Base-by-base conservation (phyloP, 1,140 invertebrate genomes). In the Hyles euphorbiae region DNA sequence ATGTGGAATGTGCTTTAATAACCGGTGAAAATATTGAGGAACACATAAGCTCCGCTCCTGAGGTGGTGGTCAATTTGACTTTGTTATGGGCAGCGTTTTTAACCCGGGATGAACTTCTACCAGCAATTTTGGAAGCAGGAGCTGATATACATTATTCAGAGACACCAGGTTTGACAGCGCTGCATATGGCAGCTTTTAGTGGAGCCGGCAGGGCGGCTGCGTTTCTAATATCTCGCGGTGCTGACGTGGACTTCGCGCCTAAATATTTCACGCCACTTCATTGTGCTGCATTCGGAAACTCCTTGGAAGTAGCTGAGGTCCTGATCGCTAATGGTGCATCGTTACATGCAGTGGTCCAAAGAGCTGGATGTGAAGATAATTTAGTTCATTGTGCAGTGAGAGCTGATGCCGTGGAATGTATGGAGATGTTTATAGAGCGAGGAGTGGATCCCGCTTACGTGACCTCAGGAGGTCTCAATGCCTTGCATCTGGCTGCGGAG, bases 101-200 rank as follows among this genome's bases (percentile, higher is more conserved):
- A 0, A 87, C 87, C 3, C 82, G 84, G 3, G 82, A 85, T 45
- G 90, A 92, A 53, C 68, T 92, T 8, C 66, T 93, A 32, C 81
- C 83, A 0, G 49, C 62, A 3, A 74, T 93, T 40, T 78, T 91
- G 50, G 77, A 84, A 43, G 72, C 74, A 5, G 91, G 90, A 11
- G 91, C 90, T 4, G 89, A 92, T 61, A 68, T 92, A 36, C 89
- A 92, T 65, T 88, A 87, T 54, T 70, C 76, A 1, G 90, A 92
- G 34, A 83, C 88, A 2, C 76, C 90, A 32, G 91, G 91, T 11
- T 64, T 92, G 43, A 90, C 89, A 0, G 90, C 91, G 0, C 60
- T 93, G 33, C 92, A 93, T 67, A 65, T 93, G 8, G 88, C 91
- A 44, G 91, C 92, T 0, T 93, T 92, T 59, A 91, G 90, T 64